These are phyloP conservation scores for Synodontis membranacea DNA, from an alignment of 2,113 vertebrate species.

Conservation along the genomic window DNA sequence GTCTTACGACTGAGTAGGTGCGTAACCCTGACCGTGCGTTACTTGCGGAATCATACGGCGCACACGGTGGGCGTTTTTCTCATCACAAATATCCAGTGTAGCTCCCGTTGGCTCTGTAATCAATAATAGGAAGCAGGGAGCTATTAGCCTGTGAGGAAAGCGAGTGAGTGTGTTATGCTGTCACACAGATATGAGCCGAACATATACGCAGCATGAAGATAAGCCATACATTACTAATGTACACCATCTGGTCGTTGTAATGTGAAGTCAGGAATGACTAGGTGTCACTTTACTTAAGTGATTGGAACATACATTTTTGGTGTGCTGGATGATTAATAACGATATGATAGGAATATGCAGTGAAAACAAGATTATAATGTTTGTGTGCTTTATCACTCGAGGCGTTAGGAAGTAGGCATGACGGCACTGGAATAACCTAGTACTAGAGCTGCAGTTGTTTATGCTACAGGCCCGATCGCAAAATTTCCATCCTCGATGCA, in stretches of 20 bases:
- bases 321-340: neutral
- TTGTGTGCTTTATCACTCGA: neutral
- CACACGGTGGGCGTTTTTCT: neutral
- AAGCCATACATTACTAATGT: conserved; percentile 30
- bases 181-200: conserved; percentile 17
- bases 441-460: no score
- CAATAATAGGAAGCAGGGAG: conserved; percentile 26
- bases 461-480: neutral
- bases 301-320: neutral
- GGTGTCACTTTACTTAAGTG: neutral
- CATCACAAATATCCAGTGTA: no score
- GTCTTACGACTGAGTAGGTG: neutral
- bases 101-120: conserved; percentile 16
- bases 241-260: conserved; percentile 40
- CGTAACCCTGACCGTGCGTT: neutral
- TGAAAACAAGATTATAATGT: neutral
- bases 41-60: neutral
- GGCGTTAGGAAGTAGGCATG: neutral
- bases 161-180: neutral
- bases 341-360: neutral
- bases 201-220: conserved; percentile 30
- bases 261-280: neutral
- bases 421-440: neutral
- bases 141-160: conserved; percentile 16
- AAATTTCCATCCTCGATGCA: neutral